Conservation (phyloP, 1,140 invertebrate genomes). For the Cyrtorhinus lividipennis region DNA sequence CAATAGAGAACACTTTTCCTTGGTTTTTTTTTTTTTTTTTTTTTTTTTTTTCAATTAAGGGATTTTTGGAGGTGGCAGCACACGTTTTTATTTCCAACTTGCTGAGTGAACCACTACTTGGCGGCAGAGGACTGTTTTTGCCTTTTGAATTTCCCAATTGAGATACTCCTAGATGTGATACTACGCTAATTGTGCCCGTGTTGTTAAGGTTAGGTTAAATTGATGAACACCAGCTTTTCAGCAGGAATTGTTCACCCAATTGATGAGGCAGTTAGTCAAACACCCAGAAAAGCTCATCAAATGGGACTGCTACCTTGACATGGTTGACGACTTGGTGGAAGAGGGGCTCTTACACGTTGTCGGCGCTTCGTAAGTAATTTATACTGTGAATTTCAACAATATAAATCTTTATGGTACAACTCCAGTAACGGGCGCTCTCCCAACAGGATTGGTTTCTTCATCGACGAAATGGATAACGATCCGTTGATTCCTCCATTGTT, state of each 20-base stretch:
- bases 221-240: neutral
- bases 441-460: constrained; percentile 34
- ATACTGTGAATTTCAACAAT: neutral
- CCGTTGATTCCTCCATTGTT: constrained; percentile 34
- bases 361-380: constrained; percentile 21
- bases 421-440: neutral
- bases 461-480: constrained; percentile 33
- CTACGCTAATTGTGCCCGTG: neutral
- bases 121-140: too few relatives aligned
- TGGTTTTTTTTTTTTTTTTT: too few relatives aligned
- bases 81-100: too few relatives aligned
- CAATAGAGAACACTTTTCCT: too few relatives aligned
- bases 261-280: constrained; percentile 19
- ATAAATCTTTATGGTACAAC: neutral
- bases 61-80: too few relatives aligned
- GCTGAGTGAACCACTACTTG: too few relatives aligned
- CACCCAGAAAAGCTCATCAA: constrained; percentile 26
- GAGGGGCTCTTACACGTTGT: constrained; percentile 41
- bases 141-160: too few relatives aligned
- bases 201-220: neutral
- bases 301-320: constrained; percentile 47
- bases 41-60: too few relatives aligned
- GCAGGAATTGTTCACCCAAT: constrained; percentile 7
- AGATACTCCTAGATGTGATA: neutral
- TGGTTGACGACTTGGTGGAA: constrained; percentile 44